Evolutionary conservation across 2,888 invertebrate genomes (phyloP), one percentile per base, ranked within the genome.

Genomic region (Amiota communis): DNA sequence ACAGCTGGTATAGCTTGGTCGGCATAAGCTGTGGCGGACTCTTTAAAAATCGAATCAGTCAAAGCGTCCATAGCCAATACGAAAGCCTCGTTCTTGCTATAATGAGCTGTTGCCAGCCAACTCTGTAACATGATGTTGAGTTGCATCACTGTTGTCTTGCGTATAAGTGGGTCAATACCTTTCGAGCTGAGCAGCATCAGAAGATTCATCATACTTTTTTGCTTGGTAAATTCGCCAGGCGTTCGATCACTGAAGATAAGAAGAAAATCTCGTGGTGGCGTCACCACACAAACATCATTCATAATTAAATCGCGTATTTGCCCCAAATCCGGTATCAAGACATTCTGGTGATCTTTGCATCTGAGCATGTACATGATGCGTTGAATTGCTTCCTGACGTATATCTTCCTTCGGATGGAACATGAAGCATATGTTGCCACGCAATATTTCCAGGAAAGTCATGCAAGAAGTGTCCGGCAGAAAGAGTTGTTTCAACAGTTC

Each of bases 71-170:
- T 68, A 20, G 81, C 78, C 12, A 72, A n/a, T 0, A 75, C 23
- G 12, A 13, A 68, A 10, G 68, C 20, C 2, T 76, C 70, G 8
- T 51, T 70, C 0, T 6, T 69, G 51, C 23, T 79, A 65, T 76
- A 82, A 8, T 9, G 80, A 75, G 2, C 75, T 75, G 81, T 81
- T 0, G 86, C 76, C 8, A 75, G 68, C 75, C 85, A 85, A 70
- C 87, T 87, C 23, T 83, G 84, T 3, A 88, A 84, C 75, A 89
- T 75, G 1, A 87, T 82, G 76, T 88, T 88, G 8, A 88, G 72
- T 74, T 90, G 89, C 74, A 84, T 80, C 3, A 88, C 75, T 0
- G 88, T 80, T 0, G 89, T 88, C 74, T 88, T 88, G 9, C 88
- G 82, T 63, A 89, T 86, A 13, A 81, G 68, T 1, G 87, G 85